Conservation (phyloP, 2,888 invertebrate genomes). For the Galerucella calmariensis region DNA sequence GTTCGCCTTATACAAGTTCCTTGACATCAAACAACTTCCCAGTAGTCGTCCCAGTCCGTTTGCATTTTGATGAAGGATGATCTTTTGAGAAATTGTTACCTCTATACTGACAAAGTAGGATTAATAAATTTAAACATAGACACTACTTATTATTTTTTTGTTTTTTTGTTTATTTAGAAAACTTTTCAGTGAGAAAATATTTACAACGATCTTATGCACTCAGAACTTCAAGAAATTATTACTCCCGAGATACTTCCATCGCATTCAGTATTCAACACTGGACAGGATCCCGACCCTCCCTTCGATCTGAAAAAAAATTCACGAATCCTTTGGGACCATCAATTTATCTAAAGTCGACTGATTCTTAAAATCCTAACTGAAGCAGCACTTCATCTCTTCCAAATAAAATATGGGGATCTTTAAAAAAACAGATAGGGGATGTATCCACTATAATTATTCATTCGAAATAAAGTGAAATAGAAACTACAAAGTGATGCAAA, state of each 20-base stretch:
- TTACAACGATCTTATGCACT: conserved; percentile 48
- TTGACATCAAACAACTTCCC: background rate
- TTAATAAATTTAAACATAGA: too few relatives aligned
- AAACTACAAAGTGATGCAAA: too few relatives aligned
- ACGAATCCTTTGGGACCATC: background rate
- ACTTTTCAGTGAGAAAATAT: background rate
- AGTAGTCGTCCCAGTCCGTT: background rate
- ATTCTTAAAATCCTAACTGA: background rate
- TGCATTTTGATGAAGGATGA: background rate
- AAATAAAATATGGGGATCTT: background rate
- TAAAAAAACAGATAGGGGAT: background rate
- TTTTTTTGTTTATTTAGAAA: too few relatives aligned
- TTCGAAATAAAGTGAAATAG: too few relatives aligned
- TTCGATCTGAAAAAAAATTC: conserved; percentile 7
- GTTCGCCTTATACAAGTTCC: background rate
- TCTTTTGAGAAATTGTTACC: background rate
- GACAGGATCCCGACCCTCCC: conserved; percentile 28
- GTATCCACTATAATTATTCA: background rate
- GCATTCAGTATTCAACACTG: conserved; percentile 48
- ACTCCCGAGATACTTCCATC: conserved; percentile 48
- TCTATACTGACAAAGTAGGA: background rate
- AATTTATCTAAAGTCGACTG: background rate
- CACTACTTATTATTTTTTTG: too few relatives aligned
- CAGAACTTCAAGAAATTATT: conserved; percentile 47
- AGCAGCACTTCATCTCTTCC: background rate